phyloP scores from a whole-genome alignment of 2,797 vertebrate species.

The Anabas testudineus region DNA sequence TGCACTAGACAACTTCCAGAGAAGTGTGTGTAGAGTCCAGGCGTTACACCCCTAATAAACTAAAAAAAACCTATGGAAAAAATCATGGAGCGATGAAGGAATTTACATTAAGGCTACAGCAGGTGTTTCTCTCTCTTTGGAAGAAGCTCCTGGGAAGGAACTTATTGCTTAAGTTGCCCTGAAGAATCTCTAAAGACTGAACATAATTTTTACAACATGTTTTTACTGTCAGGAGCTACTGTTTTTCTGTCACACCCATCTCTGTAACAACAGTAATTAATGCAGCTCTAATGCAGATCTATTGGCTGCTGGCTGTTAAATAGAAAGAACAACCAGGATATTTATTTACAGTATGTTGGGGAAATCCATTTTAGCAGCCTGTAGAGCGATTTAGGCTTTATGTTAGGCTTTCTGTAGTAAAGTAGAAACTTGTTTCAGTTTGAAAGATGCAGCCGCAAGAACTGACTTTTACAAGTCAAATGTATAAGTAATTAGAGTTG shows the following conservation, averaged over 20 bases:
- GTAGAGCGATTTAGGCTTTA: too few species aligned
- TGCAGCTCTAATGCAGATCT: constrained; percentile 35
- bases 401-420: too few species aligned
- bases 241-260: constrained; percentile 20
- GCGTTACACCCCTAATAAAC: constrained; percentile 9
- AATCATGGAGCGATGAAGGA: constrained; percentile 22
- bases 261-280: constrained; percentile 45
- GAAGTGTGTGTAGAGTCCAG: constrained; percentile 14
- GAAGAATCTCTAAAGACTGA: not conserved
- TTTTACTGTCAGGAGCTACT: constrained; percentile 5
- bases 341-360: constrained; percentile 40
- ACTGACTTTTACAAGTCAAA: not conserved
- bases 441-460: not conserved
- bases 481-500: constrained; percentile 7
- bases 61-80: not conserved
- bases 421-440: too few species aligned
- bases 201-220: constrained; percentile 1
- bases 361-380: too few species aligned
- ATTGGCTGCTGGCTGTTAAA: constrained; percentile 62
- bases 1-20: not conserved
- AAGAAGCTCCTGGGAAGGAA: constrained; percentile 50
- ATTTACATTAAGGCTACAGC: constrained; percentile 42
- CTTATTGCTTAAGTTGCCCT: not conserved
- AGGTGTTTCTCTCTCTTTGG: constrained; percentile 29
- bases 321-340: constrained; percentile 56